Evolutionary conservation across 2,888 invertebrate genomes (phyloP).

Genomic region (Malacosoma neustria): DNA sequence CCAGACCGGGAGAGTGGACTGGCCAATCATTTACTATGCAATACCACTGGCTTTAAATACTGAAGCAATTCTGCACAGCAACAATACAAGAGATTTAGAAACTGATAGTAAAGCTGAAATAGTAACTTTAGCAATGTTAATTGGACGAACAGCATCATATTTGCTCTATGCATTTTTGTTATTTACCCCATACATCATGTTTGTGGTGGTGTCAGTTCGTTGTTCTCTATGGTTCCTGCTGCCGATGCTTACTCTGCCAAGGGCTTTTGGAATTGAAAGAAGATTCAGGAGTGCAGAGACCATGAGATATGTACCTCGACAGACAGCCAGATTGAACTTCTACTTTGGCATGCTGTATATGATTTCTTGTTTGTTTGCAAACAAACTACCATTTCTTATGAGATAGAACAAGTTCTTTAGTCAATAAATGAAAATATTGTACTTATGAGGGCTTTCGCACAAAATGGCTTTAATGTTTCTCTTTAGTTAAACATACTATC

Average conservation of each 20-base stretch:
- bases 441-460: slow-evolving; percentile 1
- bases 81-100: slow-evolving; percentile 94
- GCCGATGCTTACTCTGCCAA: slow-evolving; percentile 89
- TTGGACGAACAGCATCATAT: slow-evolving; percentile 93
- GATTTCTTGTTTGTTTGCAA: slow-evolving; percentile 83
- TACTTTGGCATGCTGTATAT: slow-evolving; percentile 94
- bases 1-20: slow-evolving; percentile 93
- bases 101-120: slow-evolving; percentile 92
- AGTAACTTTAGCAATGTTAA: slow-evolving; percentile 94
- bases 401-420: slow-evolving; percentile 19
- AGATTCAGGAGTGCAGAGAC: slow-evolving; percentile 86
- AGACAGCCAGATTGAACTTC: slow-evolving; percentile 92
- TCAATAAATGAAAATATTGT: slow-evolving; percentile 3
- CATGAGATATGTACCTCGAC: slow-evolving; percentile 88
- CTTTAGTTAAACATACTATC: background rate
- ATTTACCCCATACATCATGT: slow-evolving; percentile 92
- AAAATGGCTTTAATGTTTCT: background rate
- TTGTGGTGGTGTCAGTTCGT: slow-evolving; percentile 88
- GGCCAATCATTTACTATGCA: slow-evolving; percentile 94
- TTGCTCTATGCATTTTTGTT: slow-evolving; percentile 91
- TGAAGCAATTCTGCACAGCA: slow-evolving; percentile 95
- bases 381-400: slow-evolving; percentile 76
- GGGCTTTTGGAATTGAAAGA: slow-evolving; percentile 93
- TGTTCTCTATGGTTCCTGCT: slow-evolving; percentile 92
- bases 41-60: slow-evolving; percentile 95